phyloP scores from a whole-genome alignment of 2,888 invertebrate genomes.

The Empis livida region DNA sequence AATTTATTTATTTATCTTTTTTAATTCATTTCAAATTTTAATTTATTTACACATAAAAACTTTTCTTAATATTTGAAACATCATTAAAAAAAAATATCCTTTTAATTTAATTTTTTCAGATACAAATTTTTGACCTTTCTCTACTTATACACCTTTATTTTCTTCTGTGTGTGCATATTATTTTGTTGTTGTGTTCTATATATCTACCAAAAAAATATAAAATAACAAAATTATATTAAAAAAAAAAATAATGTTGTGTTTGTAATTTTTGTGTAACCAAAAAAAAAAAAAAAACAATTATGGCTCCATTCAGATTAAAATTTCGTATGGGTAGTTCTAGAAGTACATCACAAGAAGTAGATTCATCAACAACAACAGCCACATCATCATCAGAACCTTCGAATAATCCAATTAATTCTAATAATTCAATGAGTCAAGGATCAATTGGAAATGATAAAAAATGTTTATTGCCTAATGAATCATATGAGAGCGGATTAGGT shows the following conservation, averaged over 20 bases:
- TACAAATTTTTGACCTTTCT: no score
- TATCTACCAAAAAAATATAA: background rate
- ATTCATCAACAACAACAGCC: conserved; percentile 14
- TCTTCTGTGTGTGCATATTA: no score
- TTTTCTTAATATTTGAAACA: no score
- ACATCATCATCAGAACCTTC: background rate
- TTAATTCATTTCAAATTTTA: no score
- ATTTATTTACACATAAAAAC: no score
- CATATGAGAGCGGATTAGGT: conserved; percentile 13
- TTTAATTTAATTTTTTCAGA: no score
- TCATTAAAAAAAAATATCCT: no score
- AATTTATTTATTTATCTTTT: no score
- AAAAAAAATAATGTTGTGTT: background rate
- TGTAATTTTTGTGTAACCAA: background rate
- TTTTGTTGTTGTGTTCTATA: no score
- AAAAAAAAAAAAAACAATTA: conserved; percentile 10
- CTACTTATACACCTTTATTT: no score
- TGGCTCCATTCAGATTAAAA: conserved; percentile 37
- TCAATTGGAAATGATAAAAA: conserved; percentile 31
- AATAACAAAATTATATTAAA: background rate
- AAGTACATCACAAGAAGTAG: conserved; percentile 35
- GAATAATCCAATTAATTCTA: conserved; percentile 26
- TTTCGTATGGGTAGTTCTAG: conserved; percentile 37
- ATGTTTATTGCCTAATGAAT: conserved; percentile 27
- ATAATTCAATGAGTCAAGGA: conserved; percentile 31